Conservation (phyloP, 1,140 invertebrate species). For the Bombus soroeensis region DNA sequence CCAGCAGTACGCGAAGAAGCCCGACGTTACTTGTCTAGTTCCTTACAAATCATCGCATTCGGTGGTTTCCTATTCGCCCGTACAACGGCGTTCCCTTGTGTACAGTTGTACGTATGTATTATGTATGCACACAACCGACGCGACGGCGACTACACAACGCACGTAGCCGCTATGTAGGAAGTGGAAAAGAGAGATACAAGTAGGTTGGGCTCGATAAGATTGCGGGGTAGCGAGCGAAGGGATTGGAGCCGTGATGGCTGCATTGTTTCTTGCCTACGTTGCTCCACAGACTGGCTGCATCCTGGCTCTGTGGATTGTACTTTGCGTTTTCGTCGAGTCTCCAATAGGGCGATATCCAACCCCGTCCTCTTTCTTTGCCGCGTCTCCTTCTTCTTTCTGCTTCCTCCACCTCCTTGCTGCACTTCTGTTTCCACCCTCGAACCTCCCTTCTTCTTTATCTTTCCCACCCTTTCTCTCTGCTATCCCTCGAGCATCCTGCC, state of each 20-base stretch:
- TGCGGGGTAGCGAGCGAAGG: constrained; percentile 55
- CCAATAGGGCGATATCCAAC: constrained; percentile 65
- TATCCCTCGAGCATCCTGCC: neutral
- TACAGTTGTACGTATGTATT: neutral
- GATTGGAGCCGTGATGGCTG: constrained; percentile 72
- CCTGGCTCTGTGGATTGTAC: constrained; percentile 69
- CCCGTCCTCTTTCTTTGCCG: constrained; percentile 29
- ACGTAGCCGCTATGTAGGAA: neutral
- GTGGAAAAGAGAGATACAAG: constrained; percentile 35
- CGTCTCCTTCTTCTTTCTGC: neutral
- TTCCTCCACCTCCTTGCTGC: neutral
- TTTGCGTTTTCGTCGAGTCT: constrained; percentile 74
- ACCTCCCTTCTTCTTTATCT: constrained; percentile 8
- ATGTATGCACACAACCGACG: neutral
- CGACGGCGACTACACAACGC: neutral
- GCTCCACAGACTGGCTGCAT: constrained; percentile 70
- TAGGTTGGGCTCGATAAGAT: constrained; percentile 62
- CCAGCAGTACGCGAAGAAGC: constrained; percentile 11
- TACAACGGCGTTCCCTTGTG: neutral
- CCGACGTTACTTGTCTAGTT: constrained; percentile 23
- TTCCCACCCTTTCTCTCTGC: neutral
- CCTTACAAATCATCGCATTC: constrained; percentile 50
- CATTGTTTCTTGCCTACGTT: constrained; percentile 79
- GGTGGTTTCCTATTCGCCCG: constrained; percentile 17
- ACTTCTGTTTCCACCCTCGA: constrained; percentile 5